Percentiles rank a stretch among this genome's conserved stretches.
These are phyloP conservation scores for Acropternis orthonyx DNA, from an alignment of 2,797 vertebrate genomes.

Conservation along the genomic window DNA sequence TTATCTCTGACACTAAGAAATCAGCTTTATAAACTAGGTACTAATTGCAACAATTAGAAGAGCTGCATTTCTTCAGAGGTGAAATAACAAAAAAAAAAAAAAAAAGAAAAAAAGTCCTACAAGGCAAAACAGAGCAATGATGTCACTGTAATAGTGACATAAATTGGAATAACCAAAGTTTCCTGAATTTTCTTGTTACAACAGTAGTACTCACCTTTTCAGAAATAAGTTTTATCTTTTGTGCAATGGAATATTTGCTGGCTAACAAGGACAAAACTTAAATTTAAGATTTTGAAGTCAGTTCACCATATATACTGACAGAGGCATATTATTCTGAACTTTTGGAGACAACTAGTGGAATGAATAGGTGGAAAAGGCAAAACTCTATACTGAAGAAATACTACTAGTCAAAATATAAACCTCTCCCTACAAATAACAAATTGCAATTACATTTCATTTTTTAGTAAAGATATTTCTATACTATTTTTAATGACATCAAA, in stretches of 20 bases:
- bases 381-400: not conserved
- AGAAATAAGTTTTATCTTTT: not conserved
- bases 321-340: not conserved
- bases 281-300: not conserved
- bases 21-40: not conserved
- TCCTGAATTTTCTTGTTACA: not conserved
- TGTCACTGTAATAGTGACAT: not conserved
- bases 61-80: not conserved
- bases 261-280: not conserved
- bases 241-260: not conserved
- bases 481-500: not conserved
- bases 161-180: not conserved
- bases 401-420: not conserved
- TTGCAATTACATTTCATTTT: not conserved
- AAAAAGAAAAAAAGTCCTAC: not conserved
- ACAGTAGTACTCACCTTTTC: not conserved
- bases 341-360: not conserved
- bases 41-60: not conserved
- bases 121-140: not conserved
- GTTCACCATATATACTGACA: not conserved
- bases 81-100: not conserved
- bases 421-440: fast-evolving
- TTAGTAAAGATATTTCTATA: not conserved
- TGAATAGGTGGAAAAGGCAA: not conserved
- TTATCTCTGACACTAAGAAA: not conserved